Evolutionary conservation across 92 coral and sea anemone species (phyloP), one percentile per base, ranked within the genome.

Genomic region (Nematostella vectensis): DNA sequence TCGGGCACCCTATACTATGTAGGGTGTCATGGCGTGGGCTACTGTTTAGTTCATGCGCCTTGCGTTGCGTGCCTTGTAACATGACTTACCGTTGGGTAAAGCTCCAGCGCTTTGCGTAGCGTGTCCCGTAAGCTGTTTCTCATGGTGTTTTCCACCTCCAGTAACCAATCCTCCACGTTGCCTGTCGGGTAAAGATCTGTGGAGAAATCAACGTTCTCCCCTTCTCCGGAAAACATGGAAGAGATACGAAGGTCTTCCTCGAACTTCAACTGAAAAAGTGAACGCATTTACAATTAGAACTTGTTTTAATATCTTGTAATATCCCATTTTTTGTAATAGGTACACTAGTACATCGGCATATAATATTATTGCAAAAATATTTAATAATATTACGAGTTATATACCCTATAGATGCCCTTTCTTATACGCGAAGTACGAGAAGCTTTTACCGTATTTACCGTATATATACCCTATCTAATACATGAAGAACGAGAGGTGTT

Each of bases 141-240:
- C 99, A 93, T 93, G 61, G 87, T 88, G 61, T 81, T 70, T 55
- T 93, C 99, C 10, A 93, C 99, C 67, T 93, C 96, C 25, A 93
- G 71, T 27, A 93, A 55, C 99, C 99, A 93, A 79, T 93, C 99
- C 72, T 93, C 99, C 11, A 93, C 99, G 48, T 93, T 93, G 3
- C 99, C 99, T 25, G 93, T 80, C 3, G 99, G 99, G 54, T 82
- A 93, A 50, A 93, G 74, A 18, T 60, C 54, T 54, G 81, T 81
- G 54, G 88, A 83, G 70, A 93, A 93, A 2, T 88, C 78, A 4
- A 93, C 99, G 48, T 85, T 80, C 56, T 93, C 99, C 29, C 99
- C 99, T 57, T 93, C 99, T 9, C 96, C 95, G 33, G 99, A 93
- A 68, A 88, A 93, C 99, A 93, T 93, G 63, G 87, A 80, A 2